These are phyloP conservation scores for Mormyrus lacerda DNA, from an alignment of 2,113 vertebrate species.

Conservation along the genomic window DNA sequence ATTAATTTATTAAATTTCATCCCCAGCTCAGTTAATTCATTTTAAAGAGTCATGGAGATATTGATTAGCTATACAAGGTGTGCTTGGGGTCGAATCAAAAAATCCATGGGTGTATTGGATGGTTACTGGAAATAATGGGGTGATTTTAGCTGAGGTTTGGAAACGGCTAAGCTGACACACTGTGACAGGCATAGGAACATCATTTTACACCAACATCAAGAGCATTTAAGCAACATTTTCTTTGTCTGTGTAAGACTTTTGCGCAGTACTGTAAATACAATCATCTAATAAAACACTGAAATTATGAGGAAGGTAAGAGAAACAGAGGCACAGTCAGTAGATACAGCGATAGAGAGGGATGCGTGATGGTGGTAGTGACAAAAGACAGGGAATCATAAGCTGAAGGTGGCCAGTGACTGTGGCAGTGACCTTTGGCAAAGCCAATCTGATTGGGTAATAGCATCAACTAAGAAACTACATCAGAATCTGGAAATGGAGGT, in stretches of 20 bases:
- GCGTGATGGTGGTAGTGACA: background rate
- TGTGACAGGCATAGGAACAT: too few species aligned
- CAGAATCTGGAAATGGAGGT: background rate
- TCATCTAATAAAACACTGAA: slow-evolving; percentile 42
- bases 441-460: background rate
- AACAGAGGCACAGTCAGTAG: background rate
- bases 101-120: too few species aligned
- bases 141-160: too few species aligned
- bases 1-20: too few species aligned
- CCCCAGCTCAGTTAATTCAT: too few species aligned
- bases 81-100: too few species aligned
- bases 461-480: background rate
- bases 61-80: too few species aligned
- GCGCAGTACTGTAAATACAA: background rate
- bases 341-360: background rate
- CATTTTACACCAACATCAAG: too few species aligned
- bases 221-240: too few species aligned
- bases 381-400: background rate
- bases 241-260: background rate
- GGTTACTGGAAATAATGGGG: too few species aligned
- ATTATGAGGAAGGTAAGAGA: background rate
- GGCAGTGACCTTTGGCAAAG: background rate
- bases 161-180: too few species aligned
- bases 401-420: background rate
- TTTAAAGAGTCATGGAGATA: too few species aligned